Evolutionary conservation across 2,797 vertebrate genomes (phyloP).

Genomic region (Melanogrammus aeglefinus): DNA sequence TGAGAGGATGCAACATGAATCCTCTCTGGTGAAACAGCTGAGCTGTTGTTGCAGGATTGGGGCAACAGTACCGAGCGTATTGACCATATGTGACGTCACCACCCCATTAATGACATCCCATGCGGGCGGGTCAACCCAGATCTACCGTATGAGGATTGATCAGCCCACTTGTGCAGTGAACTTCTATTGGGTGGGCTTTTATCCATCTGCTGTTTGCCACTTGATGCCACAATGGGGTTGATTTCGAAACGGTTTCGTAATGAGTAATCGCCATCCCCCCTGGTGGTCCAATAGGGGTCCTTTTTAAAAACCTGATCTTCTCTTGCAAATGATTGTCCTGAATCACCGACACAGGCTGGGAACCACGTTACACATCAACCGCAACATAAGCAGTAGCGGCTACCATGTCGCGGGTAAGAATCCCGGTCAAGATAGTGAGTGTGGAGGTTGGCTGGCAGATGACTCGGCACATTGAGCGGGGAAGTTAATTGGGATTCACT

Average conservation of each 20-base stretch:
- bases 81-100: background rate
- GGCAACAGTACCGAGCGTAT: background rate
- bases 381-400: background rate
- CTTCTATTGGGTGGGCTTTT: no score
- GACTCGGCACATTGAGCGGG: background rate
- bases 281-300: no score
- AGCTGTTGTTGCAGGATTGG: background rate
- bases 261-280: background rate
- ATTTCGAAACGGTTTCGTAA: background rate
- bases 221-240: background rate
- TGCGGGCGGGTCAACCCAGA: background rate
- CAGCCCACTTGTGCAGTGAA: no score
- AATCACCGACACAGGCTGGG: no score
- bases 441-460: background rate
- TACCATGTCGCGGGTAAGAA: background rate
- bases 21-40: no score
- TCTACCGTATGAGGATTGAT: background rate
- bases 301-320: no score
- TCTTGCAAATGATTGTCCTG: background rate
- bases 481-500: no score
- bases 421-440: background rate
- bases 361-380: background rate
- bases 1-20: background rate
- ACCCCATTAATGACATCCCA: background rate
- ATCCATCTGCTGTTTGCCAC: no score